Conservation (phyloP, 2,113 vertebrate genomes). For the Octodon degus region DNA sequence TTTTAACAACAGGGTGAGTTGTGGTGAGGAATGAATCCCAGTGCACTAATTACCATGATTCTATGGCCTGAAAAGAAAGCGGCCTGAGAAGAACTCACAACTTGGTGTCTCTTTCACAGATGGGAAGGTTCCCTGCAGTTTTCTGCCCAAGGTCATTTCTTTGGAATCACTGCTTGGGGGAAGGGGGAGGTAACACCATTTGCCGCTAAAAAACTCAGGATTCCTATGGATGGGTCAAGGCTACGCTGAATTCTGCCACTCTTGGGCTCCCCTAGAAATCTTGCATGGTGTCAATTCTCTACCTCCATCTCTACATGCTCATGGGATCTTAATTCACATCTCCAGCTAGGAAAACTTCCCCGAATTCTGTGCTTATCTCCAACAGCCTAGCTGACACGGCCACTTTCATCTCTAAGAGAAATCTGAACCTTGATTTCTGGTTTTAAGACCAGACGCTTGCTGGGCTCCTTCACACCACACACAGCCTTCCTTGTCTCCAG, state of each 20-base stretch:
- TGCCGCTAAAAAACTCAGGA: not conserved
- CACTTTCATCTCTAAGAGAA: not conserved
- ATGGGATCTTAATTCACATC: not conserved
- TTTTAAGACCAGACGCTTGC: not conserved
- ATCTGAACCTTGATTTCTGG: not conserved
- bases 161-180: not conserved
- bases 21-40: no score
- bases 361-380: not conserved
- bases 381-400: not conserved
- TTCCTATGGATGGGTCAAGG: not conserved
- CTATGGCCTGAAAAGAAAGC: not conserved
- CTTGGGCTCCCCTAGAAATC: not conserved
- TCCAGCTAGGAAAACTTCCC: not conserved
- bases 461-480: no score
- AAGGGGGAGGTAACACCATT: not conserved
- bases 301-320: not conserved
- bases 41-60: not conserved
- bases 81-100: not conserved
- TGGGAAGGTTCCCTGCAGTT: not conserved
- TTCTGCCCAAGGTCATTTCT: not conserved
- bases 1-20: not conserved
- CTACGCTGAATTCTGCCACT: not conserved
- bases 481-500: not conserved
- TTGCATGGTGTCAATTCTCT: not conserved
- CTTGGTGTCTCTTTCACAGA: not conserved